A percentile compares a stretch with the other conserved stretches of the same genome.
Evolutionary conservation across 1,140 invertebrate genomes (phyloP).

Genomic region (Harlomillsia oculata): DNA sequence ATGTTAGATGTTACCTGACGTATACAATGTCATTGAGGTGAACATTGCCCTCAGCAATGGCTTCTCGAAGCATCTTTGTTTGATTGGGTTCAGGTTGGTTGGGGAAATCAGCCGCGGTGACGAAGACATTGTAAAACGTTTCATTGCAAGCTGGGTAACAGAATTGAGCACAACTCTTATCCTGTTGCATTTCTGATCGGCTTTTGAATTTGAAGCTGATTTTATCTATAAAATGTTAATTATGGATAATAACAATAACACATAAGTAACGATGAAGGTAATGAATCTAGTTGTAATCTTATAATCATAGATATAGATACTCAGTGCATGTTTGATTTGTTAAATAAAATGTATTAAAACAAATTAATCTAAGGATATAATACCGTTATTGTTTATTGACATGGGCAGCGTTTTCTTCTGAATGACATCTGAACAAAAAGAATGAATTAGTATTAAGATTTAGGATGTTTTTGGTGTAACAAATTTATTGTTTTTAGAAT

Average conservation of each 20-base stretch:
- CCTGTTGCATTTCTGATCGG: constrained; percentile 17
- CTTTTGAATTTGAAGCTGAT: constrained; percentile 27
- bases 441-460: too few species aligned
- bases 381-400: constrained; percentile 1
- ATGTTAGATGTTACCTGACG: constrained; percentile 20
- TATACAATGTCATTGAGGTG: constrained; percentile 29
- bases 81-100: constrained; percentile 33
- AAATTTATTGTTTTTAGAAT: too few species aligned
- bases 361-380: not conserved
- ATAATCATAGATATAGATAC: too few species aligned
- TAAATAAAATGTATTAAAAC: too few species aligned
- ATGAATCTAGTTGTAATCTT: not conserved
- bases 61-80: constrained; percentile 32
- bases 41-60: constrained; percentile 16
- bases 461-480: too few species aligned
- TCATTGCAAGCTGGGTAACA: constrained; percentile 30
- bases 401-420: constrained; percentile 16
- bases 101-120: constrained; percentile 28
- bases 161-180: constrained; percentile 30
- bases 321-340: too few species aligned
- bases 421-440: constrained; percentile 6
- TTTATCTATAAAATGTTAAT: constrained; percentile 7
- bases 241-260: not conserved
- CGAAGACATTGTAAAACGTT: constrained; percentile 34
- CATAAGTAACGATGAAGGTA: too few species aligned